Conservation (phyloP, 2,797 vertebrate species). For the Spea hammondii region DNA sequence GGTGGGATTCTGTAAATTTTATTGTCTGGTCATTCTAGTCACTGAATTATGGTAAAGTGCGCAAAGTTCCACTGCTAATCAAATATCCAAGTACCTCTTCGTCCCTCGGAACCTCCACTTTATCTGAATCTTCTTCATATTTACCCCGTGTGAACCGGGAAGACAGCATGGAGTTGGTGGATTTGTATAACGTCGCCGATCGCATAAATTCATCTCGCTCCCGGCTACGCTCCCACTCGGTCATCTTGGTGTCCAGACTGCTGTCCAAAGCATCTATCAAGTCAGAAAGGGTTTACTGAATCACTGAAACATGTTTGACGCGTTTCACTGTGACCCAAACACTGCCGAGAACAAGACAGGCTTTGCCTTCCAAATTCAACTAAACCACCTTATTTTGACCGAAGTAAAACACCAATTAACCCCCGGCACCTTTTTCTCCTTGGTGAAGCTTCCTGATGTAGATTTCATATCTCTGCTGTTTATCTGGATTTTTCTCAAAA, state of each 20-base stretch:
- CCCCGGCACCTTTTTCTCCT: constrained; percentile 77
- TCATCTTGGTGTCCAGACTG: constrained; percentile 76
- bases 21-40: too few species aligned
- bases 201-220: constrained; percentile 87
- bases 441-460: constrained; percentile 75
- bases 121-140: constrained; percentile 72
- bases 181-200: constrained; percentile 79
- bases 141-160: constrained; percentile 83
- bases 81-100: constrained; percentile 73
- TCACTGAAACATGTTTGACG: too few species aligned
- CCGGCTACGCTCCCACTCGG: constrained; percentile 86
- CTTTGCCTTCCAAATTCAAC: not conserved
- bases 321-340: too few species aligned
- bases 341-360: too few species aligned
- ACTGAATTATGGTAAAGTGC: too few species aligned
- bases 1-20: too few species aligned
- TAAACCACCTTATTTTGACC: too few species aligned
- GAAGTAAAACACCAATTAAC: not conserved
- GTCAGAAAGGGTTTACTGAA: not conserved
- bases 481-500: constrained; percentile 82
- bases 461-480: constrained; percentile 87
- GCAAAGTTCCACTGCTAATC: too few species aligned
- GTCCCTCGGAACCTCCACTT: constrained; percentile 77
- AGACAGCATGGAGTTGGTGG: constrained; percentile 74
- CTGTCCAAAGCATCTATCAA: constrained; percentile 70